Base-by-base conservation (phyloP, 2,797 vertebrate genomes). In the Anas flavirostris region DNA sequence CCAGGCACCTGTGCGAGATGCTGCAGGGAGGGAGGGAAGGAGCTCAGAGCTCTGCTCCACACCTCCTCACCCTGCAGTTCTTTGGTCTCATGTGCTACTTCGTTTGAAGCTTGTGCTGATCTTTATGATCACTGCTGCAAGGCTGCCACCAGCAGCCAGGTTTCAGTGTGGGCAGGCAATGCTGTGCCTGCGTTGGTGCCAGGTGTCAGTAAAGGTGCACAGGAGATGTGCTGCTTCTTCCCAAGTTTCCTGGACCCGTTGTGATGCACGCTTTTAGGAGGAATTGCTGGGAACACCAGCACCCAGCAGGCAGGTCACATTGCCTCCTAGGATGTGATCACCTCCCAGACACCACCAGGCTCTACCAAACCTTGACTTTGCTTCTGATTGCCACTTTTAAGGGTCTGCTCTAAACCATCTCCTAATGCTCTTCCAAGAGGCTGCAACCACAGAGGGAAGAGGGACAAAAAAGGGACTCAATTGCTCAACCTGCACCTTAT, bases 141-240 rank as follows among this genome's bases (percentile, higher is more conserved):
- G 48, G 33, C 67, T 52, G 35, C 53, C 80, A 63, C 50, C 64
- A 41, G 50, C 74, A 80, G 3, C 37, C 80, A 76, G 69, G 18
- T 41, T 78, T 81, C 22, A 53, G 35, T 9, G 33, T 7, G 33
- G 74, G 29, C 1, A 60, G 59, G 33, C 12, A 43, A 31, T 12
- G 19, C 62, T 81, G 69, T 0, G 0, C 12, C 7, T 7, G 16
- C 0, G 0, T 44, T 50, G 31, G 17, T 50, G 69, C 8, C 50
- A 73, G 44, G 19, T 39, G 52, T 31, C 48, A 25, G 17, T 25
- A 73, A 69, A 37, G 26, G 41, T 29, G 28, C 21, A 39, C 21
- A 48, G 56, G 37, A 86, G 18, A 39, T 13, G 13, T 33, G 14
- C 23, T 25, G 59, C 39, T 64, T 77, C 59, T 84, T 82, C 44